Evolutionary conservation across 2,888 invertebrate species (phyloP).

Genomic region (Erpobdella octoculata): DNA sequence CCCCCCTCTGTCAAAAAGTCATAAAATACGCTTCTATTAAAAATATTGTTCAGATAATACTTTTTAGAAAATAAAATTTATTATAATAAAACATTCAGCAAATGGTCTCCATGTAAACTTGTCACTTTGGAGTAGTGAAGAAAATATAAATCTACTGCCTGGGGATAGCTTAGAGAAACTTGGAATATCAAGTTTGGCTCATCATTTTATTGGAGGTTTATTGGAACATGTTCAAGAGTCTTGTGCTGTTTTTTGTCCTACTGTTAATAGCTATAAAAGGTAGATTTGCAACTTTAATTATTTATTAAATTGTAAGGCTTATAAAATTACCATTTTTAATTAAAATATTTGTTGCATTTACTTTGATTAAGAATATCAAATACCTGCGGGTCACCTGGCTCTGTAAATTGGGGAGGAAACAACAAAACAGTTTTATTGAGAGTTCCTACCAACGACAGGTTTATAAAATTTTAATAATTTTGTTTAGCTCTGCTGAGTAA

Average conservation of each 20-base stretch:
- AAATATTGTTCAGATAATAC: too few relatives aligned
- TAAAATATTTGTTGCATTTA: too few relatives aligned
- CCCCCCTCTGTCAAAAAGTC: too few relatives aligned
- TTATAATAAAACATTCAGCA: too few relatives aligned
- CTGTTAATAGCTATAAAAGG: constrained; percentile 42
- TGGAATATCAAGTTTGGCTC: constrained; percentile 33
- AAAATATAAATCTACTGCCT: constrained; percentile 33
- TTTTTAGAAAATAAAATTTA: too few relatives aligned
- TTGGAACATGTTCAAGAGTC: constrained; percentile 36
- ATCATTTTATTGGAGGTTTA: constrained; percentile 40
- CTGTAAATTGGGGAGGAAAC: background rate
- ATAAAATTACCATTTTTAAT: too few relatives aligned
- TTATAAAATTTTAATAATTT: background rate
- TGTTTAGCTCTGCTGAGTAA: too few relatives aligned
- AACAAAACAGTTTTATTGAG: background rate
- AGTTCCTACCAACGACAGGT: constrained; percentile 35
- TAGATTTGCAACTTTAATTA: too few relatives aligned
- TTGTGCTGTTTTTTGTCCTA: constrained; percentile 40
- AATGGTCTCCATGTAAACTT: constrained; percentile 39
- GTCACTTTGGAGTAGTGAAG: constrained; percentile 36
- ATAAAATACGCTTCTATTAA: too few relatives aligned
- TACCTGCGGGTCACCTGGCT: background rate
- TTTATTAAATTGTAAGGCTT: too few relatives aligned
- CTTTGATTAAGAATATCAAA: background rate
- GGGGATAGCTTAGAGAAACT: constrained; percentile 26